A percentile compares a stretch with the other conserved stretches of the same genome.
Evolutionary conservation across 2,888 invertebrate genomes (phyloP).

Genomic region (Norana najaformis): DNA sequence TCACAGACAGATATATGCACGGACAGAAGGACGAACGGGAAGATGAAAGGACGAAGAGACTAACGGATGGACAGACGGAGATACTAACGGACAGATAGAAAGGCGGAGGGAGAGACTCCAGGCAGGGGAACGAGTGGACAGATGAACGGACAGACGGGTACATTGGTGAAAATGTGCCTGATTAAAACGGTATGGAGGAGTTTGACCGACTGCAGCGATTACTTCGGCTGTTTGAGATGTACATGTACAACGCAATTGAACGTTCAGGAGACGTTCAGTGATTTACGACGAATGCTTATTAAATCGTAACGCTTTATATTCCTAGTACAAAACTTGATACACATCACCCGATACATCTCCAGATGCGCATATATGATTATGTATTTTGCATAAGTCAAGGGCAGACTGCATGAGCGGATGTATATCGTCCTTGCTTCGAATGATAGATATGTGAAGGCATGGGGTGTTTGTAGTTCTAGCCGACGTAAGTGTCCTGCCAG

Average conservation of each 20-base stretch:
- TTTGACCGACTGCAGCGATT: background rate
- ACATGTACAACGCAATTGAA: background rate
- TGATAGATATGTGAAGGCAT: background rate
- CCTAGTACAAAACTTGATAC: background rate
- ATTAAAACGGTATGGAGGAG: background rate
- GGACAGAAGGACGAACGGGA: background rate
- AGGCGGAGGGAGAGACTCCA: too few species aligned
- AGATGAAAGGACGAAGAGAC: background rate
- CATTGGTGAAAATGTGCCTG: background rate
- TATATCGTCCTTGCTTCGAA: background rate
- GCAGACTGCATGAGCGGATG: background rate
- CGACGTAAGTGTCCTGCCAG: background rate
- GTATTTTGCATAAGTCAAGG: background rate
- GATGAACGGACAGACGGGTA: background rate
- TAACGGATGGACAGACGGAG: too few species aligned
- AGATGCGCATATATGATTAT: background rate
- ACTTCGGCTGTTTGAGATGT: background rate
- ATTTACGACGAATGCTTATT: background rate
- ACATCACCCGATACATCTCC: background rate
- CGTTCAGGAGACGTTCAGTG: background rate
- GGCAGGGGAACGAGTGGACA: too few species aligned
- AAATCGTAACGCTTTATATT: background rate
- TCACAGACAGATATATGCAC: background rate
- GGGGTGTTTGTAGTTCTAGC: background rate
- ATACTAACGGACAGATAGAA: too few species aligned